Evolutionary conservation across 2,113 vertebrate genomes (phyloP).

Genomic region (Syrrhaptes paradoxus): DNA sequence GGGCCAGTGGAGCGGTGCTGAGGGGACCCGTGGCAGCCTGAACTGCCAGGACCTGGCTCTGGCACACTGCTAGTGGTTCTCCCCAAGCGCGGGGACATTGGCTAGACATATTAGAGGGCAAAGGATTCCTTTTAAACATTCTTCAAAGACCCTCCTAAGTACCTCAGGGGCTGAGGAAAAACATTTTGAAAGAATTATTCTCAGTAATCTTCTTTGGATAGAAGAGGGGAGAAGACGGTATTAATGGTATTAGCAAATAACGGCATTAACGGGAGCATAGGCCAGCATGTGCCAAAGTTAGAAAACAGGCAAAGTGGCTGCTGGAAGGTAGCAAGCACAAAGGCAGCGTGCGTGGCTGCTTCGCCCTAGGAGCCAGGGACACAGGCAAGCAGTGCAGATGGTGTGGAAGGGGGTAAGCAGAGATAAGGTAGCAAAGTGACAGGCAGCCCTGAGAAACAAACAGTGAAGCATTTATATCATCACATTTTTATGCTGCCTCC

Average conservation of each 20-base stretch:
- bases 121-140: background rate
- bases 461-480: background rate
- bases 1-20: background rate
- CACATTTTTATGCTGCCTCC: background rate
- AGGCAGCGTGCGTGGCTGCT: background rate
- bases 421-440: background rate
- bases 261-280: background rate
- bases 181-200: background rate
- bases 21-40: rapidly evolving
- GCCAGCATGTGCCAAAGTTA: background rate
- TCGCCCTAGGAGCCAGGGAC: background rate
- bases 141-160: background rate
- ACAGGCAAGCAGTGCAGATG: background rate
- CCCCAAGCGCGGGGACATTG: rapidly evolving
- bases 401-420: background rate
- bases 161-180: background rate
- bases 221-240: background rate
- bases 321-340: background rate
- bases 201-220: background rate
- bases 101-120: background rate
- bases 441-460: background rate
- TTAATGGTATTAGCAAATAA: background rate
- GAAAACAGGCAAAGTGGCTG: background rate
- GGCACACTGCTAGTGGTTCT: background rate
- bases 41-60: background rate